phyloP scores from a whole-genome alignment of 2,113 vertebrate genomes.

The Antigone vipio region DNA sequence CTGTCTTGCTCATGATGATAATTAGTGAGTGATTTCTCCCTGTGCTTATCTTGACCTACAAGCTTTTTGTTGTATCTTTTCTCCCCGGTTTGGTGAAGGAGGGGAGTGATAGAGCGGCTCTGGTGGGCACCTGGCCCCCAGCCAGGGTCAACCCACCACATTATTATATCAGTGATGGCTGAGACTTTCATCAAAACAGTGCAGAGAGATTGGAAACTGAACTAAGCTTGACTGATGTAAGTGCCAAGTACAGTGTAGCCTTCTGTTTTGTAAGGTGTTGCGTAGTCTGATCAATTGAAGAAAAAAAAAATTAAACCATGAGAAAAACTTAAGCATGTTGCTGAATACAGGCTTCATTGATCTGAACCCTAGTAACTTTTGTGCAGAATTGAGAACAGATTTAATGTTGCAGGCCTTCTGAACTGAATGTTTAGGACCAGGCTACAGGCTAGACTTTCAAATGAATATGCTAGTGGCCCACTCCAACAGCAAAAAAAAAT shows the following conservation, averaged over 20 bases:
- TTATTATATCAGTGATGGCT: neutral
- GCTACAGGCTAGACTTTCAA: neutral
- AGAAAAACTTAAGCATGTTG: neutral
- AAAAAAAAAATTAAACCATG: neutral
- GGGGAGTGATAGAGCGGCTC: too few relatives aligned
- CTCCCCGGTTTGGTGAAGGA: too few relatives aligned
- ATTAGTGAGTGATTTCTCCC: too few relatives aligned
- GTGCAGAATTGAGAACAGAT: neutral
- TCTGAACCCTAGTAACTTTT: neutral
- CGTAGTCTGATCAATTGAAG: neutral
- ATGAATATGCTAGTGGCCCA: neutral
- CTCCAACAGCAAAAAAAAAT: neutral
- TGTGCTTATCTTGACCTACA: too few relatives aligned
- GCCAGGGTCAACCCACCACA: too few relatives aligned
- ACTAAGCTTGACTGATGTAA: neutral
- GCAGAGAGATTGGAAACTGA: neutral
- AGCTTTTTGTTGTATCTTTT: too few relatives aligned
- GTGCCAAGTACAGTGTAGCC: neutral
- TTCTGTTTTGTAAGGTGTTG: neutral
- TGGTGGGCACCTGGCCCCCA: too few relatives aligned
- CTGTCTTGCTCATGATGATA: too few relatives aligned
- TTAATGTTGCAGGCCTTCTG: neutral
- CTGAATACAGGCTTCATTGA: neutral
- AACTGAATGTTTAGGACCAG: neutral
- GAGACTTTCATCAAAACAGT: neutral